phyloP scores from a whole-genome alignment of 2,888 invertebrate species.

The Drosophila formosana region DNA sequence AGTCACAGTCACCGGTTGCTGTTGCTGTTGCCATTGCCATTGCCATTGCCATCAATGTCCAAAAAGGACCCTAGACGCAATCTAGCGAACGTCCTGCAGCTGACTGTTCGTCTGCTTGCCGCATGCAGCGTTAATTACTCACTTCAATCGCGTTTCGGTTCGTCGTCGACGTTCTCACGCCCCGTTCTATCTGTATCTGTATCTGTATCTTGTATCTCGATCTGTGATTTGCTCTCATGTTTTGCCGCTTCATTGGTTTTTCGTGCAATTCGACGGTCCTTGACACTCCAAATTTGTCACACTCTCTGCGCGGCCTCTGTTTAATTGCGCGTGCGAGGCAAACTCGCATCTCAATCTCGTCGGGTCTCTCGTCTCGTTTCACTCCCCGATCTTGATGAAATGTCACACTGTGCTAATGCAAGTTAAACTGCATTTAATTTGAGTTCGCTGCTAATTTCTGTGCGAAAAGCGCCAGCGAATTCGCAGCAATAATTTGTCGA shows the following conservation, averaged over 20 bases:
- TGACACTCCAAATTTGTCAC: conserved; percentile 72
- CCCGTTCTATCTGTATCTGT: conserved; percentile 56
- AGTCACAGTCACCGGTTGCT: conserved; percentile 39
- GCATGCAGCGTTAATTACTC: conserved; percentile 79
- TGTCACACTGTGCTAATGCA: conserved; percentile 79
- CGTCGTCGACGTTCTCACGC: conserved; percentile 54
- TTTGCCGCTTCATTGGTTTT: conserved; percentile 75
- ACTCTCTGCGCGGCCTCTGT: conserved; percentile 53
- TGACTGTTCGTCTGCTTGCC: conserved; percentile 43
- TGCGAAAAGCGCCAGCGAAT: conserved; percentile 50
- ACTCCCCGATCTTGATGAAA: conserved; percentile 72
- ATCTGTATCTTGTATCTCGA: conserved; percentile 58
- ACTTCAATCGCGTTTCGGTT: conserved; percentile 61
- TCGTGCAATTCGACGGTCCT: conserved; percentile 51
- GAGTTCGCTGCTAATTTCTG: conserved; percentile 66
- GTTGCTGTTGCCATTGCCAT: conserved; percentile 17
- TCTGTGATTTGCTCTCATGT: conserved; percentile 80
- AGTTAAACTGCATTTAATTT: conserved; percentile 82
- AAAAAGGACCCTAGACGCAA: conserved; percentile 71
- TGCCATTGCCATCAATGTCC: conserved; percentile 36
- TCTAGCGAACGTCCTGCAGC: not conserved
- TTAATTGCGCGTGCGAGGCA: conserved; percentile 79
- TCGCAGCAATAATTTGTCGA: conserved; percentile 31
- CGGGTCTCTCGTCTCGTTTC: no score
- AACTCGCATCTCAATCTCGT: conserved; percentile 65